Percentiles rank a stretch among this genome's conserved stretches.
Conservation (phyloP, 1,140 invertebrate species). For the Nephotettix cincticeps region DNA sequence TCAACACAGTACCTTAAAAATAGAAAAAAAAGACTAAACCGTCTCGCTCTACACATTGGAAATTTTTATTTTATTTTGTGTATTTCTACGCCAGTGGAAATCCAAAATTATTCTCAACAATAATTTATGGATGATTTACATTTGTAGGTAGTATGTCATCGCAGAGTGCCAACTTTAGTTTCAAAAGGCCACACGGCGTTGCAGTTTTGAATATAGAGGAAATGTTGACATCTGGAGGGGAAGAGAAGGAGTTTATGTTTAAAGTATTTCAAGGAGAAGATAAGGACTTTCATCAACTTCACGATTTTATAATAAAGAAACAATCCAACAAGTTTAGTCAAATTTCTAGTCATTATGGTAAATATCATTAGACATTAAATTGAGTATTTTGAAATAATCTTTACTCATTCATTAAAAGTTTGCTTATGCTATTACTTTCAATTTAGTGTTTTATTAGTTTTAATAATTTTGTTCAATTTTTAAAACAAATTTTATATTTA, state of each 20-base stretch:
- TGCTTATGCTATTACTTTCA: too few species aligned
- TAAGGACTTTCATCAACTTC: constrained; percentile 86
- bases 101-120: too few species aligned
- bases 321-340: constrained; percentile 80
- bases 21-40: too few species aligned
- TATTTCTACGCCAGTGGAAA: too few species aligned
- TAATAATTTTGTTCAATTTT: too few species aligned
- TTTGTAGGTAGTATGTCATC: constrained; percentile 5
- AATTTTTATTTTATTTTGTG: too few species aligned
- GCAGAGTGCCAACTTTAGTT: constrained; percentile 41
- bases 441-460: too few species aligned
- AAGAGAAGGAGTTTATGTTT: constrained; percentile 37
- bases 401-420: too few species aligned
- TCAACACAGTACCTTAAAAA: too few species aligned
- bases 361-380: neutral
- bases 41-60: too few species aligned
- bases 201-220: constrained; percentile 63
- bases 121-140: too few species aligned
- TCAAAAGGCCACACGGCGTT: constrained; percentile 79
- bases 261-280: constrained; percentile 85
- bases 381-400: neutral
- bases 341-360: constrained; percentile 59
- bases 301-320: constrained; percentile 83
- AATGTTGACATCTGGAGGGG: constrained; percentile 40
- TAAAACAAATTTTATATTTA: too few species aligned